A percentile compares a stretch with the other conserved stretches of the same genome.
These are phyloP conservation scores for Bambusicola thoracicus DNA, from an alignment of 2,113 vertebrate species.

Conservation along the genomic window DNA sequence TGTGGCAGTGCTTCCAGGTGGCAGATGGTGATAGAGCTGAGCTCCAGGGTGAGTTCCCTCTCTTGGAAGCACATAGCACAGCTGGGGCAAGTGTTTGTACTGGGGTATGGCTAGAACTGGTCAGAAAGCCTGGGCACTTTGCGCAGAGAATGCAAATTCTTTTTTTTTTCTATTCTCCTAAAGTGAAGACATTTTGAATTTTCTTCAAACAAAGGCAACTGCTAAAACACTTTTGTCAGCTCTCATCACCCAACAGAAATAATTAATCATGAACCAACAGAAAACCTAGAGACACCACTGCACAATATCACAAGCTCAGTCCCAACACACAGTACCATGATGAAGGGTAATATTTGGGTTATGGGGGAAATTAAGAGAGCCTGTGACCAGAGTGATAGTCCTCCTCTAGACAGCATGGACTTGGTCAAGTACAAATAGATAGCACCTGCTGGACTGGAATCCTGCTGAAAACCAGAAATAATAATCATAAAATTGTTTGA, in stretches of 20 bases:
- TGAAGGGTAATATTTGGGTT: background rate
- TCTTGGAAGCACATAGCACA: background rate
- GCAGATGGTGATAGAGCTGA: conserved; percentile 48
- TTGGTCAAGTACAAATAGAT: background rate
- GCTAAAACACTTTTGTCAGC: background rate
- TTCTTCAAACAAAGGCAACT: background rate
- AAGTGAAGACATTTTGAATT: background rate
- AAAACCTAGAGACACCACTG: background rate
- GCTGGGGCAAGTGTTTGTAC: background rate
- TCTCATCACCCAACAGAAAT: background rate
- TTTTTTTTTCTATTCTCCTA: background rate
- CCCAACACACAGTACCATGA: background rate
- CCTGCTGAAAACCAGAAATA: background rate
- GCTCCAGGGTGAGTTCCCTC: background rate
- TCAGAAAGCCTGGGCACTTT: background rate
- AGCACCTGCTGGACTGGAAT: background rate
- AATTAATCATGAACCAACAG: background rate
- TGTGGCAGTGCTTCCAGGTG: conserved; percentile 50
- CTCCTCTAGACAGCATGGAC: background rate
- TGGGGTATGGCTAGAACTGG: background rate
- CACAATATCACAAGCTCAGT: background rate
- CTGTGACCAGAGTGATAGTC: background rate
- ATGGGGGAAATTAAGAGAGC: background rate
- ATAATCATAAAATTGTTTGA: too few relatives aligned
- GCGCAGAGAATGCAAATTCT: background rate